phyloP scores from a whole-genome alignment of 2,888 invertebrate genomes.

The Phorcus lineatus region DNA sequence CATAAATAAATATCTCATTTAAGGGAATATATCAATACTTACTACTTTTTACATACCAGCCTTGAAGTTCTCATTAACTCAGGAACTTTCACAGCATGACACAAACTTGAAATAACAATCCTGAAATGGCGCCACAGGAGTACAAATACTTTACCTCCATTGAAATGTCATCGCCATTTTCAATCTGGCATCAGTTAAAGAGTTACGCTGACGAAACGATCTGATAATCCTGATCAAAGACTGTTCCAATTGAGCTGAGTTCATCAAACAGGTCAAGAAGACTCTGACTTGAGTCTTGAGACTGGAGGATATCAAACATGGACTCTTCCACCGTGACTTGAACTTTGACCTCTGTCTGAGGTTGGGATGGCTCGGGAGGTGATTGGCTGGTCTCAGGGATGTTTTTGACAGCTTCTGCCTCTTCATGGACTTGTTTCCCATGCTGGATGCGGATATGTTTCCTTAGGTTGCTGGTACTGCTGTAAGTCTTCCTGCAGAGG shows the following conservation, averaged over 20 bases:
- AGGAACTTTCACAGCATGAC: too few relatives aligned
- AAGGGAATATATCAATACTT: too few relatives aligned
- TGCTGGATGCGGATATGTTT: background rate
- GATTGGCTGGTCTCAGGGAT: too few relatives aligned
- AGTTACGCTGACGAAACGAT: background rate
- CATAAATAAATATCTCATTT: too few relatives aligned
- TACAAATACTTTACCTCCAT: too few relatives aligned
- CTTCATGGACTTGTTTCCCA: background rate
- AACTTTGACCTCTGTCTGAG: background rate
- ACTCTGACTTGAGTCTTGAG: background rate
- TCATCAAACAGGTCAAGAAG: slow-evolving; percentile 5
- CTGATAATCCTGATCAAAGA: background rate
- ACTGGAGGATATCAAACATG: background rate
- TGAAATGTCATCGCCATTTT: too few relatives aligned
- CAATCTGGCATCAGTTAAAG: too few relatives aligned
- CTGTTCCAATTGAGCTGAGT: background rate
- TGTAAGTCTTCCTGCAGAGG: background rate
- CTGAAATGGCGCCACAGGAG: too few relatives aligned
- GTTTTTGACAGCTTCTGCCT: background rate
- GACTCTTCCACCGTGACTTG: background rate
- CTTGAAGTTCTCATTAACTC: too few relatives aligned
- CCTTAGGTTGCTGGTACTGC: slow-evolving; percentile 9
- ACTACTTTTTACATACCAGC: too few relatives aligned
- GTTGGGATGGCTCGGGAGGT: background rate
- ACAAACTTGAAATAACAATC: too few relatives aligned